Conservation (phyloP, 2,113 vertebrate species). For the Syrmaticus mikado region DNA sequence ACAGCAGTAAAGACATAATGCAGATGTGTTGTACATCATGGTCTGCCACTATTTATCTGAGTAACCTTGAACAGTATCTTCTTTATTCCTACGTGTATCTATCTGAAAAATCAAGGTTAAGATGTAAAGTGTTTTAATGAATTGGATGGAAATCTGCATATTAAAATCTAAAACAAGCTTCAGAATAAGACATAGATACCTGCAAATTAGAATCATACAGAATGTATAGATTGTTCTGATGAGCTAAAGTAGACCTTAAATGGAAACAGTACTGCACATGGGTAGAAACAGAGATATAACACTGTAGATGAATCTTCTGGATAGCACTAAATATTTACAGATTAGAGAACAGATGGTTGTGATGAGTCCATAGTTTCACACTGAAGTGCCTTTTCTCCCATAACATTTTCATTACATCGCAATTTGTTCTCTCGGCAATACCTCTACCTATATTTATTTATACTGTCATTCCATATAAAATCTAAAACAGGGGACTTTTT, state of each 20-base stretch:
- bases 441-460: not conserved
- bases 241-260: not conserved
- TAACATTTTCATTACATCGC: accelerated
- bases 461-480: not conserved
- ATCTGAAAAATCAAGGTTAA: not conserved
- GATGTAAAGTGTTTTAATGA: not conserved
- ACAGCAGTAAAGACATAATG: not conserved
- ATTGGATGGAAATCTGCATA: not conserved
- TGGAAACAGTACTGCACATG: not conserved
- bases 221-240: not conserved
- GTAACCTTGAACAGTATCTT: not conserved
- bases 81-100: not conserved
- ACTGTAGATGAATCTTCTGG: not conserved
- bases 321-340: not conserved
- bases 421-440: not conserved
- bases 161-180: not conserved
- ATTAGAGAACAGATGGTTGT: not conserved
- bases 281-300: not conserved
- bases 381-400: not conserved
- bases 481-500: not conserved
- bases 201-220: not conserved
- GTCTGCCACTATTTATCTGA: not conserved
- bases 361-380: not conserved
- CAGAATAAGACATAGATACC: accelerated
- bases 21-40: not conserved